Evolutionary conservation across 2,888 invertebrate species (phyloP).

Genomic region (Megamerina dolium): DNA sequence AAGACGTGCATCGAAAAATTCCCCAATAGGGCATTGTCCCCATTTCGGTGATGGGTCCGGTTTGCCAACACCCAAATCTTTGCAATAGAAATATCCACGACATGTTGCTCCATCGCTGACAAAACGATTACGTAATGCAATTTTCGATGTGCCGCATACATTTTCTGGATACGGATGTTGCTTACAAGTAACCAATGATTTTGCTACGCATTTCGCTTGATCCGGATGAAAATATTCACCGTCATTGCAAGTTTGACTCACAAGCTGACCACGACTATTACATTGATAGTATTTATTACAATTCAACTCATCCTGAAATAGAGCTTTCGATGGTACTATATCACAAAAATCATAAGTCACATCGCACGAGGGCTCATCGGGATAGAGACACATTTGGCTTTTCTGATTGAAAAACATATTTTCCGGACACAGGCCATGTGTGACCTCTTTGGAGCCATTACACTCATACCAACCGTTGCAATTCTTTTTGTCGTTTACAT

Average conservation of each 20-base stretch:
- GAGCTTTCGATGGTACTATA: slow-evolving; percentile 21
- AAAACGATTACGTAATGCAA: slow-evolving; percentile 30
- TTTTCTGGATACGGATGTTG: slow-evolving; percentile 30
- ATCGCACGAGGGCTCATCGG: slow-evolving; percentile 21
- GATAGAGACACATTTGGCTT: slow-evolving; percentile 25
- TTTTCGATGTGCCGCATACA: slow-evolving; percentile 34
- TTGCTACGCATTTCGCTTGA: slow-evolving; percentile 22
- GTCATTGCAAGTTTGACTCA: slow-evolving; percentile 15
- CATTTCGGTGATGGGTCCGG: slow-evolving; percentile 30
- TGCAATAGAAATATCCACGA: slow-evolving; percentile 37
- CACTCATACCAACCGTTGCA: slow-evolving; percentile 36
- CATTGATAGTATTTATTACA: slow-evolving; percentile 27
- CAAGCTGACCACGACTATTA: neutral
- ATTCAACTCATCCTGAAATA: slow-evolving; percentile 27
- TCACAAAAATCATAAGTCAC: slow-evolving; percentile 29
- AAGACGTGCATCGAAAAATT: slow-evolving; percentile 28
- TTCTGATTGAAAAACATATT: slow-evolving; percentile 25
- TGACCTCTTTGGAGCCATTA: neutral
- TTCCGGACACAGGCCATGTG: slow-evolving; percentile 21
- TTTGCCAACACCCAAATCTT: slow-evolving; percentile 29
- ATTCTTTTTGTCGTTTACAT: slow-evolving; percentile 25
- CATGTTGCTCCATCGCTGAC: slow-evolving; percentile 34
- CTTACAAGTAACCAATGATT: slow-evolving; percentile 26
- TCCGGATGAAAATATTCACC: slow-evolving; percentile 29
- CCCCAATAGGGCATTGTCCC: slow-evolving; percentile 25